Evolutionary conservation across 2,888 invertebrate species (phyloP).

Genomic region (Rotaria magnacalcarata): DNA sequence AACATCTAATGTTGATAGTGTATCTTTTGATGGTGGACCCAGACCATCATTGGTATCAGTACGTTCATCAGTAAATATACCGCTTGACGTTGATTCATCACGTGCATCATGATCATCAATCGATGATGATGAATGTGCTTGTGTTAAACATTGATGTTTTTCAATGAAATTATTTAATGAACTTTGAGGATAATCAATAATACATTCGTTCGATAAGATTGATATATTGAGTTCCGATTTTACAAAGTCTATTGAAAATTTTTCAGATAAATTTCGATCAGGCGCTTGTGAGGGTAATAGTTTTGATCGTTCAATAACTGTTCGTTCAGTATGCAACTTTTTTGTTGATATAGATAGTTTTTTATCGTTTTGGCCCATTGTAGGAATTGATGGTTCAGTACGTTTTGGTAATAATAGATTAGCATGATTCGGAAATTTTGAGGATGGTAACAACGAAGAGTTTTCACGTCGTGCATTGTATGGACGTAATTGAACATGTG

Average conservation of each 20-base stretch:
- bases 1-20: background rate
- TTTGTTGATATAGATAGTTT: background rate
- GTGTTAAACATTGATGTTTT: background rate
- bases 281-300: background rate
- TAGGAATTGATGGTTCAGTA: background rate
- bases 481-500: background rate
- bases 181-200: background rate
- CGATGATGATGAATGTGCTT: background rate
- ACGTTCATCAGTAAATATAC: background rate
- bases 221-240: background rate
- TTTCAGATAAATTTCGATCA: background rate
- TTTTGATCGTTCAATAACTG: no score
- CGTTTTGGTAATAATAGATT: background rate
- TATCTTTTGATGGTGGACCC: background rate
- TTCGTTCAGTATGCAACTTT: background rate
- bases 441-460: background rate
- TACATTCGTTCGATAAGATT: background rate
- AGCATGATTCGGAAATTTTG: background rate
- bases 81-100: background rate
- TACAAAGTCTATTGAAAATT: background rate
- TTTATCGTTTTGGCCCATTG: background rate
- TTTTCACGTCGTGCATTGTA: background rate
- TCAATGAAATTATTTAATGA: background rate
- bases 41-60: no score
- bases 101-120: background rate